Conservation (phyloP, 2,888 invertebrate species). For the Antheraea yamamai region DNA sequence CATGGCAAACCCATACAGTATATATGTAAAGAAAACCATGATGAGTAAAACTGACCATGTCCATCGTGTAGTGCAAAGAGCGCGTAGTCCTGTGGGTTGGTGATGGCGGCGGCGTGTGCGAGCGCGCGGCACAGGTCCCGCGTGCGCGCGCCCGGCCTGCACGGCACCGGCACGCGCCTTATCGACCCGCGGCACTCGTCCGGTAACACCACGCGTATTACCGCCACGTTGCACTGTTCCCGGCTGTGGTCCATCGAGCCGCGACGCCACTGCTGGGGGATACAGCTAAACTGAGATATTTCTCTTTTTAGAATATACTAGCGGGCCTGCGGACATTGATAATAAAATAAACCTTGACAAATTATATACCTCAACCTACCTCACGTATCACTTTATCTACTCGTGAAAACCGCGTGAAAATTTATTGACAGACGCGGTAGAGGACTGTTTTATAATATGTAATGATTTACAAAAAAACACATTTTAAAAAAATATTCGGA, state of each 20-base stretch:
- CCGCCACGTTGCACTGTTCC: conserved; percentile 67
- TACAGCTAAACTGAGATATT: neutral
- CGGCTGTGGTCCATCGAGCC: conserved; percentile 66
- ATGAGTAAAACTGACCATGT: conserved; percentile 84
- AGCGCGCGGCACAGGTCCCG: conserved; percentile 96
- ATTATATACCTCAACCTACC: no score
- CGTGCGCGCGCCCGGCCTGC: conserved; percentile 95
- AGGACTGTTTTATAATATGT: no score
- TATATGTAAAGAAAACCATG: no score
- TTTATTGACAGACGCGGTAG: no score
- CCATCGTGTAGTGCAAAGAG: conserved; percentile 94
- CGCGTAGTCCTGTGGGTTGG: conserved; percentile 98
- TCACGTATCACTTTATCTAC: no score
- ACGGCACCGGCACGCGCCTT: conserved; percentile 94
- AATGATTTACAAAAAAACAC: no score
- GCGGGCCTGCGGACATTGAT: no score
- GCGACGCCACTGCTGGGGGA: conserved; percentile 71
- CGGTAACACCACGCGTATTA: conserved; percentile 95
- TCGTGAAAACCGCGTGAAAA: no score
- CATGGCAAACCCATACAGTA: no score
- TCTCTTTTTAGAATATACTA: neutral
- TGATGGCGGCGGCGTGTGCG: conserved; percentile 96
- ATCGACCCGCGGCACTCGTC: conserved; percentile 97
- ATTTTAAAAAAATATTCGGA: no score
- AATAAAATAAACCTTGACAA: no score